Evolutionary conservation across 2,113 vertebrate genomes (phyloP).

Genomic region (Planiliza haematocheilus): DNA sequence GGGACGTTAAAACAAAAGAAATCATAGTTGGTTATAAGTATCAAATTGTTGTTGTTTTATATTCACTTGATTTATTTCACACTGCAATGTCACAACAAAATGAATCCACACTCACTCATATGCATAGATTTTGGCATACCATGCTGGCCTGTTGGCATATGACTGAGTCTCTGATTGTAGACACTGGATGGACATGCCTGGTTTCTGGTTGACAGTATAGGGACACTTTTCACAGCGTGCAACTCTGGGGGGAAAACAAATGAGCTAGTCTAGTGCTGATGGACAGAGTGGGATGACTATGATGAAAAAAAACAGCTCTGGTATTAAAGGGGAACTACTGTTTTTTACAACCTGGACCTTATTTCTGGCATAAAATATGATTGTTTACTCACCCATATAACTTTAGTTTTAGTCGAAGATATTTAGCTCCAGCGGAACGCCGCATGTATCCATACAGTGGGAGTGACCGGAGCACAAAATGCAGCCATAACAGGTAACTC

Average conservation of each 20-base stretch:
- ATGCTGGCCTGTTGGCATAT: constrained; percentile 62
- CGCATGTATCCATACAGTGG: no score
- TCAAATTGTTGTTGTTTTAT: no score
- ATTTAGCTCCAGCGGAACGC: no score
- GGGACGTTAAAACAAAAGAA: neutral
- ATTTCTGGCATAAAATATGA: no score
- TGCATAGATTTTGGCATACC: constrained; percentile 15
- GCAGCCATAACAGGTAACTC: no score
- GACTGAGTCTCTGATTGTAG: constrained; percentile 74
- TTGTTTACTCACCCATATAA: no score
- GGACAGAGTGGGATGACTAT: neutral
- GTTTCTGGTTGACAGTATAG: constrained; percentile 64
- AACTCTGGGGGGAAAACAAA: constrained; percentile 81
- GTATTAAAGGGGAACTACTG: no score
- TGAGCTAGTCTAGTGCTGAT: neutral
- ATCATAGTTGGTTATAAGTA: neutral
- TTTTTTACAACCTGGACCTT: no score
- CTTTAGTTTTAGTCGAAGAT: no score
- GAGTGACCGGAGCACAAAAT: no score
- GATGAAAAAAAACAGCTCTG: neutral
- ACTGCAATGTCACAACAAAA: no score
- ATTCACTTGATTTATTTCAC: neutral
- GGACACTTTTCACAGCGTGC: constrained; percentile 92
- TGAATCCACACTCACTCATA: no score
- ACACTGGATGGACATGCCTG: constrained; percentile 50